Percentiles rank a stretch among this genome's conserved stretches.
Conservation (phyloP, 1,140 invertebrate species). For the Ladona fulva region DNA sequence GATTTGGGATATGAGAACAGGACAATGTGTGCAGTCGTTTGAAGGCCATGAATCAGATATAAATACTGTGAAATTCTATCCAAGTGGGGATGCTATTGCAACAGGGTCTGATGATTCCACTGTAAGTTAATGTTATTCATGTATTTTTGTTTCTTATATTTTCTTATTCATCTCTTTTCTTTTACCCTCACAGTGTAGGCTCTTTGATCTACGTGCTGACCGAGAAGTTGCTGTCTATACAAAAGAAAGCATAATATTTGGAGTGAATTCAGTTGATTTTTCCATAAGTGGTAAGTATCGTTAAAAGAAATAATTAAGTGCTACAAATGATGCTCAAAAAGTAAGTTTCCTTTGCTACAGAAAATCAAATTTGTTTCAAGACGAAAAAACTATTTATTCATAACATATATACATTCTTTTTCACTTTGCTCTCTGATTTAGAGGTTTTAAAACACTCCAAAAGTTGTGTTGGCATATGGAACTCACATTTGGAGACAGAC, state of each 20-base stretch:
- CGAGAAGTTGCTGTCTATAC: constrained; percentile 93
- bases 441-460: too few species aligned
- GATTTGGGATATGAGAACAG: constrained; percentile 98
- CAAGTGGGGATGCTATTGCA: constrained; percentile 96
- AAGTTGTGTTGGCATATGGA: too few species aligned
- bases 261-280: constrained; percentile 96
- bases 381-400: too few species aligned
- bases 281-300: constrained; percentile 74
- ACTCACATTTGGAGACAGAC: too few species aligned
- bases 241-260: constrained; percentile 97
- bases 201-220: constrained; percentile 96
- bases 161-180: not conserved
- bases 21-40: constrained; percentile 96
- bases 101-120: constrained; percentile 97
- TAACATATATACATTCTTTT: too few species aligned
- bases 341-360: too few species aligned
- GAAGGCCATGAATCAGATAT: constrained; percentile 98
- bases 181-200: constrained; percentile 59
- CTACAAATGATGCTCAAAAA: too few species aligned
- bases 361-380: too few species aligned
- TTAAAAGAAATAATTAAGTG: not conserved
- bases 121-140: constrained; percentile 39
- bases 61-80: constrained; percentile 96
- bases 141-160: not conserved
- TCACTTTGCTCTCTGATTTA: too few species aligned